Conservation (phyloP, 2,888 invertebrate genomes). For the Pilophorus perplexus region DNA sequence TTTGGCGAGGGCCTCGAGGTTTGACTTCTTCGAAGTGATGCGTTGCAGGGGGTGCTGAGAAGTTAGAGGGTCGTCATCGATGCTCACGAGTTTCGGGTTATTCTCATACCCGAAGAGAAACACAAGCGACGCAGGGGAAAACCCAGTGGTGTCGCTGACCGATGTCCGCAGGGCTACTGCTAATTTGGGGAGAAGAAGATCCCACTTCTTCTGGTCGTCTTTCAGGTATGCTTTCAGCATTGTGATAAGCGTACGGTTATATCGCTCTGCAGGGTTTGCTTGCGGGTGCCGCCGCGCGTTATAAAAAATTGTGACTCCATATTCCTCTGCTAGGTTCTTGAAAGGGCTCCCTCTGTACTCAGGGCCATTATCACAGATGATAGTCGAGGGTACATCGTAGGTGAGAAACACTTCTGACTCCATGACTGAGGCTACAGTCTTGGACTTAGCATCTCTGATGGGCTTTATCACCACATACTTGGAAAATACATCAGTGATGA, state of each 20-base stretch:
- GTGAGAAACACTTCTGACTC: neutral
- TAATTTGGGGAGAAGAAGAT: slow-evolving; percentile 45
- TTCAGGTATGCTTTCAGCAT: slow-evolving; percentile 46
- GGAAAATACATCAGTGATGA: slow-evolving; percentile 48
- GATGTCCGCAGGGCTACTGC: slow-evolving; percentile 47
- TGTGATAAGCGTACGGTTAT: slow-evolving; percentile 47
- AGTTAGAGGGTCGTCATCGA: neutral
- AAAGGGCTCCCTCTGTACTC: neutral
- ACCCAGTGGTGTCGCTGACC: slow-evolving; percentile 39
- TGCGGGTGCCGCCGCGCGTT: slow-evolving; percentile 47
- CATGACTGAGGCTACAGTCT: neutral
- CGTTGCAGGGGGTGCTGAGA: neutral
- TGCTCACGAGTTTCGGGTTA: neutral
- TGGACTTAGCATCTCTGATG: neutral
- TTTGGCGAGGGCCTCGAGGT: neutral
- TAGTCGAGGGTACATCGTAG: neutral
- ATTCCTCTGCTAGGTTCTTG: neutral
- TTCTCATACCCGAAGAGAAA: neutral
- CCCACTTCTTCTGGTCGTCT: slow-evolving; percentile 48
- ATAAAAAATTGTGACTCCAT: neutral
- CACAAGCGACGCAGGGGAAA: slow-evolving; percentile 44
- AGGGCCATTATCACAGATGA: neutral
- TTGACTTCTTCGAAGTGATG: neutral
- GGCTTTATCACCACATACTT: neutral
- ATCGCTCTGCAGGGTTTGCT: slow-evolving; percentile 48